Base-by-base conservation (phyloP, 35 echinoderm and acorn worm species). In the Nesometra sesokonis region DNA sequence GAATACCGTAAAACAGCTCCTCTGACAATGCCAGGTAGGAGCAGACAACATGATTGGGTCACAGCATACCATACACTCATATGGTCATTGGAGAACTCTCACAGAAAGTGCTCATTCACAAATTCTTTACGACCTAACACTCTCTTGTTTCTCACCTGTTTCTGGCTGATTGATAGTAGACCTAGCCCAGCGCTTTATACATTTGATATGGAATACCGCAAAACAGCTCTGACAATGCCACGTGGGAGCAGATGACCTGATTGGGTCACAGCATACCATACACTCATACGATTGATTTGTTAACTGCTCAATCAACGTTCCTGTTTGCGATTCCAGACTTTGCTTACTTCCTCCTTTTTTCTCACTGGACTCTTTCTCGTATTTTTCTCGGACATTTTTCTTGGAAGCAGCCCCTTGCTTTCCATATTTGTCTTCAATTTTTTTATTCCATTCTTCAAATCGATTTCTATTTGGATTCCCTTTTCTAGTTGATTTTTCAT, bases 181-280 rank as follows among this genome's bases (percentile, higher is more conserved):
- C 77, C 91, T 92, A 13, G 96, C 96, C 96, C 96, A 99, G 35
- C 92, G 89, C 76, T 91, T 91, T 78, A 94, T 92, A 82, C 96
- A 99, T n/a, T 89, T 88, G 15, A 99, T 85, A 83, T 99, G 96
- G 82, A 99, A 99, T n/a, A 99, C 96, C 15, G 88, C 91, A 78
- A 88, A 99, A 86, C 96, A 99, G 23, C 83, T 89, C 80, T 88
- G 76, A 77, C 96, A 99, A 57, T 90, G 94, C 96, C 96, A 99
- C 0, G 94, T 90, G 21, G 87, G 34, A 32, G 88, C 79, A 34
- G 94, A 84, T 32, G 84, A 92, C 46, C 79, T 86, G 33, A 99
- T 78, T 35, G 52, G 36, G 35, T 99, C 96, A 81, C 90, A 99
- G 76, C 96, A 99, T 30, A 99, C 93, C 17, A 86, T 81, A 79